phyloP scores from a whole-genome alignment of 23 tunicate species.

The Clavelina lepadiformis region DNA sequence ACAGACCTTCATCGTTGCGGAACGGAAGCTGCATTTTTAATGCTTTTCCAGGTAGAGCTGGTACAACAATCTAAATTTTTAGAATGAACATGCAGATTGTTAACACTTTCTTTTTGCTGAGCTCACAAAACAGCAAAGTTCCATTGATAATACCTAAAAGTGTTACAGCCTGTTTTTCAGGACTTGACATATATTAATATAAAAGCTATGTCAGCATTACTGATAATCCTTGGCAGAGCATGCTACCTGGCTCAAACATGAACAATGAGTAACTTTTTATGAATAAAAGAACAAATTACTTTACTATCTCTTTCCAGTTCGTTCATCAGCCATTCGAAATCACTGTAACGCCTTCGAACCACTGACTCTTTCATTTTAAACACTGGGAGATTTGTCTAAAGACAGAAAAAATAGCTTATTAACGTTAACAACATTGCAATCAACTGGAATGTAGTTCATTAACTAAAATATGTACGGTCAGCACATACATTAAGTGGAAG shows the following conservation, averaged over 20 bases:
- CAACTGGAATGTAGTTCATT: too few species aligned
- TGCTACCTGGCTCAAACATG: not conserved
- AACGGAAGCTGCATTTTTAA: constrained; percentile 80
- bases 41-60: constrained; percentile 90
- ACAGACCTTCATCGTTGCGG: constrained; percentile 76
- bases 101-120: too few species aligned
- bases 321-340: constrained; percentile 82
- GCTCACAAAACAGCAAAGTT: too few species aligned
- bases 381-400: constrained; percentile 93
- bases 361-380: constrained; percentile 69
- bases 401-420: constrained; percentile 1
- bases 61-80: constrained; percentile 93
- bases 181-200: too few species aligned
- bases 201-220: constrained; percentile 1
- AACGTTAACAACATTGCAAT: too few species aligned
- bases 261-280: not conserved
- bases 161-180: too few species aligned
- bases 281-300: constrained; percentile 15
- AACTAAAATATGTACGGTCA: too few species aligned
- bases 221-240: not conserved
- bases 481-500: too few species aligned
- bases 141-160: too few species aligned
- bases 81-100: too few species aligned
- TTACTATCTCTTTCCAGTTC: constrained; percentile 98
- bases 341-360: constrained; percentile 90